Evolutionary conservation across 2,888 invertebrate genomes (phyloP).

Genomic region (Pandemis heparana): DNA sequence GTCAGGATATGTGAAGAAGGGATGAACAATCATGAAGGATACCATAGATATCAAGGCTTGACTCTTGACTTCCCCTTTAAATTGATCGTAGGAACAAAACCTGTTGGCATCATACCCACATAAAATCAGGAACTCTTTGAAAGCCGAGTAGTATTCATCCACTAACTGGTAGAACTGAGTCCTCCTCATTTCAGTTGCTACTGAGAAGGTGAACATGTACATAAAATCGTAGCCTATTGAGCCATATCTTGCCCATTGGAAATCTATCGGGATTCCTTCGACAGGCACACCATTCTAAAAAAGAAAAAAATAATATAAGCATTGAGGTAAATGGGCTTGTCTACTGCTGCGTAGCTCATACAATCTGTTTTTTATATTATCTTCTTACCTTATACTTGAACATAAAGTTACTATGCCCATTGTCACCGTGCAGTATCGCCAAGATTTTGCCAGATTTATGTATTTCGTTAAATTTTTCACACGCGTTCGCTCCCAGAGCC

Average conservation of each 20-base stretch:
- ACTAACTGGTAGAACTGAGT: constrained; percentile 16
- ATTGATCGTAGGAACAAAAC: constrained; percentile 37
- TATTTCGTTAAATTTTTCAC: constrained; percentile 15
- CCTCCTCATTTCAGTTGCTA: constrained; percentile 17
- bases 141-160: constrained; percentile 26
- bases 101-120: constrained; percentile 35
- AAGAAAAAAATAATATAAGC: background rate
- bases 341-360: background rate
- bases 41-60: constrained; percentile 1
- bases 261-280: constrained; percentile 36
- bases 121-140: constrained; percentile 28
- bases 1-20: constrained; percentile 21
- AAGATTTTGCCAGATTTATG: constrained; percentile 19
- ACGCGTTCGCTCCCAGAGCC: constrained; percentile 25
- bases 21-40: constrained; percentile 3
- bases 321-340: background rate
- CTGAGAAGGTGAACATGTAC: constrained; percentile 28
- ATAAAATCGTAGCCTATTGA: constrained; percentile 37
- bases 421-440: constrained; percentile 37
- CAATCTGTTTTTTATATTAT: background rate
- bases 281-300: constrained; percentile 32
- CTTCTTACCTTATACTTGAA: constrained; percentile 35
- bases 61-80: constrained; percentile 25
- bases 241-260: constrained; percentile 35
- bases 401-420: constrained; percentile 33